Evolutionary conservation across 1,140 invertebrate species (phyloP).

Genomic region (Drosophila pectinifera): DNA sequence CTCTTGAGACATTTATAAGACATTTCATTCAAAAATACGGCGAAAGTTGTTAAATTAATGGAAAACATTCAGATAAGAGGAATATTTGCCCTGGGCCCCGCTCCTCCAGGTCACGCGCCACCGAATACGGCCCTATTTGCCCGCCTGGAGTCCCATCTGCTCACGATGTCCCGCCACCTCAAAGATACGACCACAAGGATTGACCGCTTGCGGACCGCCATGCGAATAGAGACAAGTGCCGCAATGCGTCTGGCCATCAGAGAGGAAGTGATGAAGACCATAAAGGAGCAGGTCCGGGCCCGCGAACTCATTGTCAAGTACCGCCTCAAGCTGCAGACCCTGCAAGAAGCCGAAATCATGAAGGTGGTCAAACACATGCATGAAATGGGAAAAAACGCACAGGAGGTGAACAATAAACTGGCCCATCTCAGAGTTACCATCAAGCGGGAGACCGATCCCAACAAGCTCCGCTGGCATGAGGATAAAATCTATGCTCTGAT

Average conservation of each 20-base stretch:
- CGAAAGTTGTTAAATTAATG: background rate
- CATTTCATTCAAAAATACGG: background rate
- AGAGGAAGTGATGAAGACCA: background rate
- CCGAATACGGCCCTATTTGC: background rate
- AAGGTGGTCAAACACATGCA: background rate
- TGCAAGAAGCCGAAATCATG: slow-evolving; percentile 18
- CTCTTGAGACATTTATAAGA: background rate
- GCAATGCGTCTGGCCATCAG: background rate
- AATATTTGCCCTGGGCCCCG: background rate
- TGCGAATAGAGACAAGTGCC: background rate
- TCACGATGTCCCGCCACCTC: background rate
- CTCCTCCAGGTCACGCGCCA: background rate
- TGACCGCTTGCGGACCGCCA: background rate
- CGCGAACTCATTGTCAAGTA: background rate
- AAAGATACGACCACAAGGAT: background rate
- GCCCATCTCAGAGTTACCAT: background rate
- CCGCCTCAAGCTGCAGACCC: background rate
- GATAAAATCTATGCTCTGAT: background rate
- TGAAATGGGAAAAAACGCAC: background rate
- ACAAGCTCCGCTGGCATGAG: no score
- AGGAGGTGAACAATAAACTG: background rate
- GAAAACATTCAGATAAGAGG: no score
- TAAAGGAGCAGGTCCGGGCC: background rate
- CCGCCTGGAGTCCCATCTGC: background rate
- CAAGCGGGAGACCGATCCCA: background rate